A percentile compares a stretch with the other conserved stretches of the same genome.
These are phyloP conservation scores for Sebastiscus tertius DNA, from an alignment of 2,797 vertebrate genomes.

Conservation along the genomic window DNA sequence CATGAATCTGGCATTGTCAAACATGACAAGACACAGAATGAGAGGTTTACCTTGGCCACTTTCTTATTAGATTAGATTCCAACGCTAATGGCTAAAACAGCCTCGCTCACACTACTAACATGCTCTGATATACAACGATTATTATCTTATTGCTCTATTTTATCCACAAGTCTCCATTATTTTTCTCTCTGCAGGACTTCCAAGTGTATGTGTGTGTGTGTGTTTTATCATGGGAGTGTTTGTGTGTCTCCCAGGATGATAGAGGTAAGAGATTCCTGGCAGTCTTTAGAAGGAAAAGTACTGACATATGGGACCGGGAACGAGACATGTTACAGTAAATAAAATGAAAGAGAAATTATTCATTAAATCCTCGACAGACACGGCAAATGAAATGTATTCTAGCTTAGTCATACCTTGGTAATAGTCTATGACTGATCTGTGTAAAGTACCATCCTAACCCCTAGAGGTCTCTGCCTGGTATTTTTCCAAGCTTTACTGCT, in stretches of 20 bases:
- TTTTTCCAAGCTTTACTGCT: slow-evolving; percentile 21
- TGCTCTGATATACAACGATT: neutral
- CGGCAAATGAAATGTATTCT: neutral
- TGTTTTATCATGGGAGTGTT: slow-evolving; percentile 23
- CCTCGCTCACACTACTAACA: slow-evolving; percentile 15
- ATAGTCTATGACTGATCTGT: neutral
- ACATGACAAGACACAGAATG: slow-evolving; percentile 51
- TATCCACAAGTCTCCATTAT: neutral
- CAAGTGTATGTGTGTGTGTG: slow-evolving; percentile 12
- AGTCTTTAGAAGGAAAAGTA: slow-evolving; percentile 35
- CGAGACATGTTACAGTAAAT: slow-evolving; percentile 27
- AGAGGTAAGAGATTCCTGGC: slow-evolving; percentile 58
- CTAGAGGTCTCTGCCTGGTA: slow-evolving; percentile 59
- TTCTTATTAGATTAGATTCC: slow-evolving; percentile 26
- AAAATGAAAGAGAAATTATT: slow-evolving; percentile 4
- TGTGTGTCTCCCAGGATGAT: slow-evolving; percentile 26
- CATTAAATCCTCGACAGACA: neutral
- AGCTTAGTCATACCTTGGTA: neutral
- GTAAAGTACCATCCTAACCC: slow-evolving; percentile 27
- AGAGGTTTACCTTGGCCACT: slow-evolving; percentile 4
- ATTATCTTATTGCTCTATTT: slow-evolving; percentile 17
- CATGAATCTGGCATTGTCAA: slow-evolving; percentile 59
- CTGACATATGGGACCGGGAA: slow-evolving; percentile 24
- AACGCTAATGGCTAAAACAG: slow-evolving; percentile 30
- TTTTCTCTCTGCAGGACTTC: neutral